Base-by-base conservation (phyloP, 2,888 invertebrate genomes). In the Stenodera caucasica region DNA sequence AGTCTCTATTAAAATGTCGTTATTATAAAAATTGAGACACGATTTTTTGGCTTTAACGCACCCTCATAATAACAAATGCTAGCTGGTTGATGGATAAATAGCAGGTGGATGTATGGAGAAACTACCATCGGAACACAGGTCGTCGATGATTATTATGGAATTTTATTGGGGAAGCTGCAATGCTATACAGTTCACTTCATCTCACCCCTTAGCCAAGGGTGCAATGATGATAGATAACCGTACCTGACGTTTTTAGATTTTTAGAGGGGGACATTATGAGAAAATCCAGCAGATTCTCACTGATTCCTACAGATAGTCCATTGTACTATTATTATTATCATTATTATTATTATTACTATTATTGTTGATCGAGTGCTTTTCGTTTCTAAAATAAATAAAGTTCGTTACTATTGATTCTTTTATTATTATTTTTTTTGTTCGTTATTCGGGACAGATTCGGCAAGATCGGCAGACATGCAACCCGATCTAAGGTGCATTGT, bases 181-280 rank as follows among this genome's bases (percentile, higher is more conserved):
- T 52, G 50, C 50, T 37, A n/a, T 3, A 32, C n/a, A n/a, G n/a
- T 32, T 9, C 32, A 9, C 0, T 33, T 21, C 30, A 9, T 30
- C 18, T 32, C 50, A 55, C 55, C 63, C 53, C 57, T 53, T 53
- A 29, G 32, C 30, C 65, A 63, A 68, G 65, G 67, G 64, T 67
- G 68, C 68, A 66, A 64, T 57, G 71, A 74, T 73, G 74, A 74
- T 74, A 74, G 72, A 74, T 74, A 72, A 72, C 72, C 70, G 63
- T 70, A 67, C 68, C 69, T 70, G 69, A 67, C 67, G 53, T 61
- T 8, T 26, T 14, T 35, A 40, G 26, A 26, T 26, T 26, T 26
- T 26, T 26, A 4, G 15, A 15, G 33, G 62, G 63, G 55, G 49
- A 49, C 30, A 21, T 7, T 53, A 63, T 64, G 66, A 66, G 67